phyloP scores from a whole-genome alignment of 2,888 invertebrate genomes.

The Nudaria mundana region DNA sequence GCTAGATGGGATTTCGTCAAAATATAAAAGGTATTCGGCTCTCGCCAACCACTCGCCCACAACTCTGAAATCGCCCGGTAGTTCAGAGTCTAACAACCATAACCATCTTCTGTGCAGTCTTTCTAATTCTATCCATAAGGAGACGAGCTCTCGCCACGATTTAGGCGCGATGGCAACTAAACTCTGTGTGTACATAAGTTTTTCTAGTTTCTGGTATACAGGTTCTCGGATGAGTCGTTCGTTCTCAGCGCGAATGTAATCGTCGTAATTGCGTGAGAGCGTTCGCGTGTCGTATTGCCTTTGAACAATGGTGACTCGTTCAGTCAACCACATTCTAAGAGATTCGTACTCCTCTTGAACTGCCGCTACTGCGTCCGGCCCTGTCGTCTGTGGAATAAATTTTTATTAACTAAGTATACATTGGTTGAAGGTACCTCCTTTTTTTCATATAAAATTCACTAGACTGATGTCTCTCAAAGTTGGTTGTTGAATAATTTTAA shows the following conservation, averaged over 20 bases:
- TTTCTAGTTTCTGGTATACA: slow-evolving; percentile 88
- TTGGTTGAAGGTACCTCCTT: background rate
- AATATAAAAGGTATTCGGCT: slow-evolving; percentile 90
- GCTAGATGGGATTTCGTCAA: slow-evolving; percentile 90
- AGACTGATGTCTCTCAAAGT: no score
- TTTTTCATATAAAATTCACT: no score
- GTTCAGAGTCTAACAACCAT: slow-evolving; percentile 91
- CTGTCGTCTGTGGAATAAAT: slow-evolving; percentile 77
- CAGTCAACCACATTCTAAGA: slow-evolving; percentile 90
- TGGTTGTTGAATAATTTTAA: no score
- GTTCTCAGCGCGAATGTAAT: slow-evolving; percentile 88
- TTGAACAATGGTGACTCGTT: slow-evolving; percentile 88
- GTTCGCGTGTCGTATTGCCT: slow-evolving; percentile 88
- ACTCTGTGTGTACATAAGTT: slow-evolving; percentile 89
- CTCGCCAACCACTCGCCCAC: slow-evolving; percentile 95
- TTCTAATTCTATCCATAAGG: slow-evolving; percentile 91
- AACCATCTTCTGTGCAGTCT: slow-evolving; percentile 91
- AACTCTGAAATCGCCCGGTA: slow-evolving; percentile 92
- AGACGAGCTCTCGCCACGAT: slow-evolving; percentile 92
- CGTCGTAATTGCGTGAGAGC: slow-evolving; percentile 89
- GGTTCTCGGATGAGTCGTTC: slow-evolving; percentile 88
- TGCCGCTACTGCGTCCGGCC: slow-evolving; percentile 87
- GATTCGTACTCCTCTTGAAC: slow-evolving; percentile 91
- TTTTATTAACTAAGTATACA: background rate
- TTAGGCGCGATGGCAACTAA: slow-evolving; percentile 90